Percentiles rank a stretch among this genome's conserved stretches.
Conservation (phyloP, 2,113 vertebrate species). For the Bungarus multicinctus region DNA sequence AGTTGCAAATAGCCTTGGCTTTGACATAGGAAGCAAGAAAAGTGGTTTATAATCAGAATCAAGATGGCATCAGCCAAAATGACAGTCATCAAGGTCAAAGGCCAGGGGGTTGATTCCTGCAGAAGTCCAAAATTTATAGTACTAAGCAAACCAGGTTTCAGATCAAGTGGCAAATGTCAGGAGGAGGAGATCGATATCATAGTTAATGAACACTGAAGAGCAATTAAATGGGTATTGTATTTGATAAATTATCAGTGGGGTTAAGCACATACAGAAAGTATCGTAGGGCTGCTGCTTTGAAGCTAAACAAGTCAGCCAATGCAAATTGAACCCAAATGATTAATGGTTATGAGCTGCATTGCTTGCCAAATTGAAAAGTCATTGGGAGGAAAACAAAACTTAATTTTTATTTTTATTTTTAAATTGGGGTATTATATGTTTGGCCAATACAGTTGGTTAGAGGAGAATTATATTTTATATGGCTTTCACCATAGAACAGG, state of each 20-base stretch:
- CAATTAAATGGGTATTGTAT: conserved; percentile 46
- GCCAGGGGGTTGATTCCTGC: neutral
- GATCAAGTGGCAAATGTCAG: conserved; percentile 2
- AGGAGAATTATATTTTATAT: neutral
- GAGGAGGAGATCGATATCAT: conserved; percentile 42
- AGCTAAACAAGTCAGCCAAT: conserved; percentile 23
- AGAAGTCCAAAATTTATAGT: neutral
- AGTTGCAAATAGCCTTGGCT: neutral
- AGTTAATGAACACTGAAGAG: conserved; percentile 47
- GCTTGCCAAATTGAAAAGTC: conserved; percentile 42
- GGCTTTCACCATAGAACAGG: neutral
- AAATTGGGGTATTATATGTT: neutral
- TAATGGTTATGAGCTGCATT: conserved; percentile 21
- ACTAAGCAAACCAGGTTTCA: neutral
- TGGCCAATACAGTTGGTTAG: neutral
- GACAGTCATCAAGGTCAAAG: rapidly evolving
- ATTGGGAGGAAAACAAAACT: neutral
- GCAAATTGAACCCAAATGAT: conserved; percentile 33
- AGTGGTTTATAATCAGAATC: neutral
- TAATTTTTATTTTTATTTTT: neutral
- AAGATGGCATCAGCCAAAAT: rapidly evolving
- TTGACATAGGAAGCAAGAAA: neutral
- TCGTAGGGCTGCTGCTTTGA: neutral
- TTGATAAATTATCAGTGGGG: conserved; percentile 57
- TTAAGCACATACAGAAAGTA: conserved; percentile 26